Evolutionary conservation across 1,140 invertebrate species (phyloP), one percentile per base, ranked within the genome.

Genomic region (Zaprionus camerounensis): DNA sequence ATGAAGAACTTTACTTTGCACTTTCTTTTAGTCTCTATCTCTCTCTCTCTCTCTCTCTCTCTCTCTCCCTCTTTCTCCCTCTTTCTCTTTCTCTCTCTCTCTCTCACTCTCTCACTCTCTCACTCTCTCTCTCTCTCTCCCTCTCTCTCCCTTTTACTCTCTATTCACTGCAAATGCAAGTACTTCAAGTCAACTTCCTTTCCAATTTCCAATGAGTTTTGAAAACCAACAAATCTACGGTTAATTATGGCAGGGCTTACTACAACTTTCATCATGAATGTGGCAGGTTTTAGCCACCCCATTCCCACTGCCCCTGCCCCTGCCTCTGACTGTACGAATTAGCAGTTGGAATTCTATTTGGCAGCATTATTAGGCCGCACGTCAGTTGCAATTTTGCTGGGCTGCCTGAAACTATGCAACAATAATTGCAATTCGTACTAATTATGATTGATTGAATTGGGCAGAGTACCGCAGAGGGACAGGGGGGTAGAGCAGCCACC

Each of bases 351-450:
- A 36, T 59, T 51, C 36, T 15, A 59, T 58, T 68, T 65, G 31
- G 20, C 36, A 41, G 36, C 17, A 51, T 62, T 72, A 86, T 86
- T 86, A 87, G 76, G 55, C 34, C 58, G 46, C 66, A 69, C 62
- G 64, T 80, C 73, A 82, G 76, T 76, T 87, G 83, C 83, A 83
- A 74, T 76, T 76, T 82, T 73, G 51, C 56, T 20, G 22, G 34
- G 28, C 26, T 9, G 28, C 55, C 22, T 34, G 51, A 71, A 87
- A 82, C 73, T 90, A 76, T 90, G 85, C 85, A 90, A 71, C 76
- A 90, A 90, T 90, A 90, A 90, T 90, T 90, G 85, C 81, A 88
- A 84, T 88, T 88, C 85, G 79, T 76, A 74, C 78, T 90, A 90
- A 90, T 90, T 90, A 90, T 90, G 85, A 90, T 90, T 90, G 85